Evolutionary conservation across 1,140 invertebrate species (phyloP), one percentile per base, ranked within the genome.

Genomic region (Drosophila sp.): DNA sequence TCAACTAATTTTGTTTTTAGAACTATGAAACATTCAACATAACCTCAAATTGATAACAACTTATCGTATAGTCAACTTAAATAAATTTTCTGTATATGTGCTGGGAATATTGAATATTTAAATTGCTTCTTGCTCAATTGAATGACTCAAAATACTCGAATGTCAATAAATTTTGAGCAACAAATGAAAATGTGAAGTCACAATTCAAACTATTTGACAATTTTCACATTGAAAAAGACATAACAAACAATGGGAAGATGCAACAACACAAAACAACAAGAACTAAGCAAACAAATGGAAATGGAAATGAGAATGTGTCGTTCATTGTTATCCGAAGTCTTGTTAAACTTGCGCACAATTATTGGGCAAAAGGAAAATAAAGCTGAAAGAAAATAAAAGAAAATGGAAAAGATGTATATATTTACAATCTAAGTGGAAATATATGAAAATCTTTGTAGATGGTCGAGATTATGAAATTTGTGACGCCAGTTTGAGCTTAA

Each of bases 91-190:
- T 38, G 48, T 21, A 21, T 21, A n/a, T n/a, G n/a, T n/a, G n/a
- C n/a, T n/a, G n/a, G n/a, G 36, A 54, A 51, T 77, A 73, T 79
- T 53, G 76, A 78, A 43, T 43, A 43, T 9, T 43, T 16, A 43
- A 18, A 43, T 25, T 53, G 56, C 72, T 63, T 32, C 1, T 76
- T 80, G 61, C 76, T 70, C 70, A 71, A 78, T 71, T 71, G 40
- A 75, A 75, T 57, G 56, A 54, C 59, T 71, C 32, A 40, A 40
- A 21, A 21, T 21, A 21, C 21, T 21, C 21, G 21, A 21, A 1
- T 21, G 21, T 51, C 63, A 58, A 62, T 61, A 67, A 50, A 66
- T 78, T 36, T 36, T 36, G n/a, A 48, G 75, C 21, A 69, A 32
- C 43, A 32, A 46, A 40, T 58, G 62, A 11, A 46, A 34, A 29